Evolutionary conservation across 64 coral and sea anemone species (phyloP), one percentile per base, ranked within the genome.

Genomic region (Stylophora pistillata): DNA sequence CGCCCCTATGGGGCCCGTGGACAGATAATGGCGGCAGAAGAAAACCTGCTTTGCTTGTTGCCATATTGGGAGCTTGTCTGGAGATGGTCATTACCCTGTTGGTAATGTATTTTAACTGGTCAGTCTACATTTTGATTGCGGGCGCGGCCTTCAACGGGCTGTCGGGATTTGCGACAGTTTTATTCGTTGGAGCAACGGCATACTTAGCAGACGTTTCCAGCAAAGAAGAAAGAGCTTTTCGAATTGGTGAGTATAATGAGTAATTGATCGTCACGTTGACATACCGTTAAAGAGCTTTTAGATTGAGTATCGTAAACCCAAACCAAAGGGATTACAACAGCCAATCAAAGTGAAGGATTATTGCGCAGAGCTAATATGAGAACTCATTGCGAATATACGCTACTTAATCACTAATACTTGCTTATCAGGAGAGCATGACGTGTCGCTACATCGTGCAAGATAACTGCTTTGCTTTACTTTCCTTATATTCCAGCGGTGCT

Each of bases 11-110:
- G 58, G 94, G 94, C 14, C 68, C 94, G 33, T 95, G 90, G 89
- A 92, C 94, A 47, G 94, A 95, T 78, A 92, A 89, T 73, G 90
- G 65, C 55, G 90, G 94, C 57, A 63, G 27, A 55, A 89, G 95
- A 55, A 94, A 94, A 72, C 69, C 90, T 30, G 89, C 86, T 13
- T 73, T 98, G 23, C 56, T 68, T 13, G 74, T 89, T 1, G 89
- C 92, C 17, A 90, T 89, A 54, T 28, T 91, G 26, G 95, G 86
- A 16, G 92, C 89, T 0, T 58, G 87, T 20, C 31, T 94, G 10
- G 95, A 98, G 56, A 89, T 90, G 20, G 32, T 78, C 5, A 23
- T 94, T 30, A 61, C 85, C 17, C 74, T 98, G 57, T 13, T 85
- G 17, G 76, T 94, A 34, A 89, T 98, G 15, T 91, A 98, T 64